These are phyloP conservation scores for Microtus oregoni DNA, from an alignment of 2,113 vertebrate species.

Conservation along the genomic window DNA sequence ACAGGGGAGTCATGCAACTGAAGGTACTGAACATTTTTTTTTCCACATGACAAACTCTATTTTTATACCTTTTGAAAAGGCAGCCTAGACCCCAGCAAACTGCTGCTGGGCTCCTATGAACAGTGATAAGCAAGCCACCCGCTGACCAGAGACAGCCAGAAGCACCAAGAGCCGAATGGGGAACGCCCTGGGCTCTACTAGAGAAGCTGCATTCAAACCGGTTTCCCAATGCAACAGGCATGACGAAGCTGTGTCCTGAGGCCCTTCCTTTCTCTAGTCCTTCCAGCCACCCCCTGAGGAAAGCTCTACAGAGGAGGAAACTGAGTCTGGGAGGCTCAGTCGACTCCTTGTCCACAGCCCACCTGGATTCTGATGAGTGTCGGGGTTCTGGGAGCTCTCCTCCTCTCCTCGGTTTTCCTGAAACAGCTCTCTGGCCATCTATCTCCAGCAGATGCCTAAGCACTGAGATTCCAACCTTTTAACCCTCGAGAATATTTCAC, in stretches of 20 bases:
- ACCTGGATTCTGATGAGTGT: not conserved
- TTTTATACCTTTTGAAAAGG: conserved; percentile 59
- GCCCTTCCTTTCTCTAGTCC: not conserved
- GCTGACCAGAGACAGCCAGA: conserved; percentile 55
- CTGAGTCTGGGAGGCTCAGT: not conserved
- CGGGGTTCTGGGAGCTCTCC: rapidly evolving
- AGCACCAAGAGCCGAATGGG: not conserved
- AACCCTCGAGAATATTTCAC: rapidly evolving
- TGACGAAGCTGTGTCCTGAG: not conserved
- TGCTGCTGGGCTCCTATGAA: conserved; percentile 34
- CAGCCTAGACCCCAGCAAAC: conserved; percentile 8
- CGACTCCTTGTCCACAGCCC: not conserved
- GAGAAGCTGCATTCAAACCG: not conserved
- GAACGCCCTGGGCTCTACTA: not conserved
- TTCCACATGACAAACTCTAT: conserved; percentile 41
- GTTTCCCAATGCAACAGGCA: not conserved
- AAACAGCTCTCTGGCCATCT: too few relatives aligned
- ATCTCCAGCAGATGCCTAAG: not conserved
- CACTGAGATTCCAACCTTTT: not conserved
- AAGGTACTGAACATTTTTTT: conserved; percentile 42
- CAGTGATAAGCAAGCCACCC: conserved; percentile 31
- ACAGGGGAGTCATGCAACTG: conserved; percentile 19
- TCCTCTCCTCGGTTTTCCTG: not conserved
- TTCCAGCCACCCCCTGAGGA: not conserved
- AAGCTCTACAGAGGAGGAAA: not conserved